Percentiles rank a stretch among this genome's conserved stretches.
phyloP scores from a whole-genome alignment of 2,888 invertebrate genomes.

The Trissonchulus sp. region DNA sequence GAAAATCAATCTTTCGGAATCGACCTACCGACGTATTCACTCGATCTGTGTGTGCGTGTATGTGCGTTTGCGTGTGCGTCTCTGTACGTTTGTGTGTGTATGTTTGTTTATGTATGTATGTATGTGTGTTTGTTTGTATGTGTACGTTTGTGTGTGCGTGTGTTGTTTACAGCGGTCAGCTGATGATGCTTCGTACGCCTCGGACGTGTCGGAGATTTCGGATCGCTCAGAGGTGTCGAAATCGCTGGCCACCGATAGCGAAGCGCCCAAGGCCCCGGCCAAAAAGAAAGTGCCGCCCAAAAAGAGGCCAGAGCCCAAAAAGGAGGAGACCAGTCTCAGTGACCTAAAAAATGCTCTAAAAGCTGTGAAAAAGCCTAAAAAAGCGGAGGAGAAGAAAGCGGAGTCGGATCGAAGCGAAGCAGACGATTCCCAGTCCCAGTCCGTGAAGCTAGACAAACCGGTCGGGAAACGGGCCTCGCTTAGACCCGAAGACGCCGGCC shows the following conservation, averaged over 20 bases:
- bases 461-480: background rate
- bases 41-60: no score
- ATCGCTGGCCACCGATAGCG: background rate
- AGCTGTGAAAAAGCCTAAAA: background rate
- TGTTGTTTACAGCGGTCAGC: no score
- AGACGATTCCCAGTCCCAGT: background rate
- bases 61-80: no score
- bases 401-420: no score
- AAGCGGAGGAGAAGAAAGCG: background rate
- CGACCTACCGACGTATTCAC: no score
- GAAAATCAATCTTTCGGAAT: no score
- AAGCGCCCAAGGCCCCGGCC: background rate
- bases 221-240: background rate
- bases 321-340: background rate
- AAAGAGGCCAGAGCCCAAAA: background rate
- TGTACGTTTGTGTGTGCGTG: no score
- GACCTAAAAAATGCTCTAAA: background rate
- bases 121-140: no score
- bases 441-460: background rate
- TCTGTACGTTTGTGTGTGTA: no score
- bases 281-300: no score
- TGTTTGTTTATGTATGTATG: no score
- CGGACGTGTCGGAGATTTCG: background rate
- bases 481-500: background rate
- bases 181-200: background rate